A percentile compares a stretch with the other conserved stretches of the same genome.
These are phyloP conservation scores for Mythimna pallens DNA, from an alignment of 2,888 invertebrate species.

Conservation along the genomic window DNA sequence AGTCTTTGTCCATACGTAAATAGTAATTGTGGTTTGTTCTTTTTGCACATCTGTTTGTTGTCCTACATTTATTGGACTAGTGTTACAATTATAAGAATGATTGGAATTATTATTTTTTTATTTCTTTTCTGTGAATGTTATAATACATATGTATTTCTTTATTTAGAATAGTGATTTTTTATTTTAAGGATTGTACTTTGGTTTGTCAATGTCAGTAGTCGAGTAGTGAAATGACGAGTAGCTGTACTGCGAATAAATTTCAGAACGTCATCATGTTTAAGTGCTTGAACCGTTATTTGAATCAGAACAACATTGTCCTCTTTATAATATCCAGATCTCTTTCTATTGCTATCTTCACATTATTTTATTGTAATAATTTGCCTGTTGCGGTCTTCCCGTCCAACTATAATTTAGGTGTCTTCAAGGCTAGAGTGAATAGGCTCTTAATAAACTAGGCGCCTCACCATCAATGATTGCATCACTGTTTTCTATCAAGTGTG, in stretches of 20 bases:
- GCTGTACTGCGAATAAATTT: not conserved
- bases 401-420: too few species aligned
- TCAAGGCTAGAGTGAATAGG: too few species aligned
- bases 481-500: too few species aligned
- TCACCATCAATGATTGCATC: too few species aligned
- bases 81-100: conserved; percentile 64
- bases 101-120: conserved; percentile 37
- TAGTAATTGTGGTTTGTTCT: conserved; percentile 68
- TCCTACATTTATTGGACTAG: conserved; percentile 65
- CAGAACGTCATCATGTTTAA: not conserved
- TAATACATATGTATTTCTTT: not conserved
- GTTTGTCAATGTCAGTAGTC: not conserved
- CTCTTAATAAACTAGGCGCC: too few species aligned
- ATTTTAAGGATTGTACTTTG: not conserved
- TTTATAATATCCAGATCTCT: not conserved
- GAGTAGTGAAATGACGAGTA: not conserved
- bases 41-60: conserved; percentile 59
- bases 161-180: not conserved
- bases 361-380: too few species aligned
- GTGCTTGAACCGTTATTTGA: too few species aligned
- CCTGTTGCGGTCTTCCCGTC: too few species aligned
- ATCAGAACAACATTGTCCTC: too few species aligned
- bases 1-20: conserved; percentile 80
- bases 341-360: not conserved
- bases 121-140: conserved; percentile 6